Evolutionary conservation across 1,140 invertebrate genomes (phyloP), one percentile per base, ranked within the genome.

Genomic region (Brachionus calyciflorus): DNA sequence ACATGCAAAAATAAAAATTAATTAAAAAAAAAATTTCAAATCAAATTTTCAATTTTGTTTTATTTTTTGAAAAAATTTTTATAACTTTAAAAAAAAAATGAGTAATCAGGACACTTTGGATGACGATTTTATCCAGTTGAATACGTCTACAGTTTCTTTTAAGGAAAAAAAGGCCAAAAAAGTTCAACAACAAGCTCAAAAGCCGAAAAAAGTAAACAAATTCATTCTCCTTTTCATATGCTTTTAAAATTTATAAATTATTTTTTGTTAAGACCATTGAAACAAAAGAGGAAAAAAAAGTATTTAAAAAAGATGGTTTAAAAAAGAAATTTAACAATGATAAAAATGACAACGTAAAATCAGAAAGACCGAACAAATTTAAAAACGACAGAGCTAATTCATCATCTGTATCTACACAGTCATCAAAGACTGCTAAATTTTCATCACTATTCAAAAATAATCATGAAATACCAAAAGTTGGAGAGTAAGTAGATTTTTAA

Each of bases 371-470:
- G 51, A 73, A 73, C 49, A 51, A 30, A 33, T 51, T 28, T 9
- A 9, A 14, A 37, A 9, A 9, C 9, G 33, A 37, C 9, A 37
- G 33, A 37, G 4, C 3, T 5, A 37, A 37, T 37, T 37, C 9
- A 5, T 3, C 4, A 37, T 9, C 19, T 65, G 12, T 37, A 19
- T 44, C 60, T 3, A 26, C 19, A 24, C 40, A 41, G 40, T 7
- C 33, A 2, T 44, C 40, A 5, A 65, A 65, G 24, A 44, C 40
- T 33, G 69, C 69, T 21, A 73, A 73, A 30, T 73, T 73, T 73
- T 73, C 69, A 6, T 73, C 69, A 3, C 21, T 73, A 12, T 73
- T 51, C n/a, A 73, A 73, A 73, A 73, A 73, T 51, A 73, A 73
- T 19, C 44, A 30, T 7, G 69, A 49, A 51, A 73, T 73, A 24